Evolutionary conservation across 64 coral and sea anemone species (phyloP).

Genomic region (Catalaphyllia jardinei): DNA sequence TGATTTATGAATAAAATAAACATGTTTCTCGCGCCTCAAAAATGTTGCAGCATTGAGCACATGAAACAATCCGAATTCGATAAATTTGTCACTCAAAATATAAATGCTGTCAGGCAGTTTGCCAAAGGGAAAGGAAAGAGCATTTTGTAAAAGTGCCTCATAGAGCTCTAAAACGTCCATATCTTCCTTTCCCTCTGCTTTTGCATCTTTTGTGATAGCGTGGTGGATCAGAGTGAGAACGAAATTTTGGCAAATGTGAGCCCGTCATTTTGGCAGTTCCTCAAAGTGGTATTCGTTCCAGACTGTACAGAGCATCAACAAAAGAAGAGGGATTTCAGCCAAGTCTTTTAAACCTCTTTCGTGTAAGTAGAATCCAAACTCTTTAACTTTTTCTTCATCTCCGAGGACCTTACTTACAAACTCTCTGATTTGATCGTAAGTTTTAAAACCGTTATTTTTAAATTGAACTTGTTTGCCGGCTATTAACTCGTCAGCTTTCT

Average conservation of each 20-base stretch:
- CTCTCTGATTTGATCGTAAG: not conserved
- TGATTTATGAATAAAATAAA: constrained; percentile 50
- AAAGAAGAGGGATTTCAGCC: constrained; percentile 22
- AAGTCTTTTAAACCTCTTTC: not conserved
- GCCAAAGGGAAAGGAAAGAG: not conserved
- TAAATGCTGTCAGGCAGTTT: not conserved
- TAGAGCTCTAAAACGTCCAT: not conserved
- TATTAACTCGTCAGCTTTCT: not conserved
- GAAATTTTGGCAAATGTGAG: constrained; percentile 14
- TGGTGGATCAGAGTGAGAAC: constrained; percentile 19
- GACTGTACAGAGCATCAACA: constrained; percentile 21
- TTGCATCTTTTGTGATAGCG: not conserved
- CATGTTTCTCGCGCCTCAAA: constrained; percentile 1
- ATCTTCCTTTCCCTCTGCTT: not conserved
- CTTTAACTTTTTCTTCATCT: not conserved
- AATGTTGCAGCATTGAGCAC: not conserved
- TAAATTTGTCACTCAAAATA: not conserved
- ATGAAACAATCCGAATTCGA: constrained; percentile 42
- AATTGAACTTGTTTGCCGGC: not conserved
- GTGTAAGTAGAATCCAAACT: not conserved
- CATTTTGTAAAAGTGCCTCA: constrained; percentile 14
- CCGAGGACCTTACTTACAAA: constrained; percentile 3
- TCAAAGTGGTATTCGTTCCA: constrained; percentile 9
- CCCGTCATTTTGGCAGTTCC: not conserved
- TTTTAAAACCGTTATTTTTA: not conserved